phyloP scores from a whole-genome alignment of 2,113 vertebrate species.

The Ginglymostoma cirratum region DNA sequence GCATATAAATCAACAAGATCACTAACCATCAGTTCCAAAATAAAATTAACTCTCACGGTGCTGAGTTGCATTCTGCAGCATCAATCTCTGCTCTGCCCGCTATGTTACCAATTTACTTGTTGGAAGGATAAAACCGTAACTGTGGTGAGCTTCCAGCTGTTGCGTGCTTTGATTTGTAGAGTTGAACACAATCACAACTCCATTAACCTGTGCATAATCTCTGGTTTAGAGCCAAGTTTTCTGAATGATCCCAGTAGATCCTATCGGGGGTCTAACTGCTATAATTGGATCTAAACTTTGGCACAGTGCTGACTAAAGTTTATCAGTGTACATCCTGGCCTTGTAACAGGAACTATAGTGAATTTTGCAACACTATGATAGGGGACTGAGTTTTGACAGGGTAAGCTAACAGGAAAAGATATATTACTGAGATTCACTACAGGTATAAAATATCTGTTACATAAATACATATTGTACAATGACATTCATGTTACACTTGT shows the following conservation, averaged over 20 bases:
- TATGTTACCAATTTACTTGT: not conserved
- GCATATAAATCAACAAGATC: slow-evolving; percentile 39
- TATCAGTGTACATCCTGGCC: not conserved
- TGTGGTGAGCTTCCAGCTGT: not conserved
- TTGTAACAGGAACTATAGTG: not conserved
- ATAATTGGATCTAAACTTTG: not conserved
- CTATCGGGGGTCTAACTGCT: not conserved
- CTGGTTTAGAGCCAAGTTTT: not conserved
- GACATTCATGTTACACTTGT: not conserved
- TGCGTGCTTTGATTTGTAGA: not conserved
- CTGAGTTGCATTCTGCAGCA: not conserved
- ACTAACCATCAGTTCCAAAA: slow-evolving; percentile 1
- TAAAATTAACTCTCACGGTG: not conserved
- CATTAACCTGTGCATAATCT: not conserved
- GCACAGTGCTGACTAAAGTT: not conserved
- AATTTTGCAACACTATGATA: not conserved
- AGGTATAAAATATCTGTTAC: not conserved
- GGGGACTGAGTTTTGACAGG: not conserved
- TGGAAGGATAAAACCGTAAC: not conserved
- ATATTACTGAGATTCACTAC: not conserved
- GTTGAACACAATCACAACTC: not conserved
- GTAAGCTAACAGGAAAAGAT: not conserved
- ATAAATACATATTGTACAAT: not conserved
- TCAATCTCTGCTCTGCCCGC: not conserved
- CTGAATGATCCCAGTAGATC: not conserved